These are phyloP conservation scores for Cephalopachus bancanus DNA, from an alignment of 2,797 vertebrate genomes.

Conservation along the genomic window DNA sequence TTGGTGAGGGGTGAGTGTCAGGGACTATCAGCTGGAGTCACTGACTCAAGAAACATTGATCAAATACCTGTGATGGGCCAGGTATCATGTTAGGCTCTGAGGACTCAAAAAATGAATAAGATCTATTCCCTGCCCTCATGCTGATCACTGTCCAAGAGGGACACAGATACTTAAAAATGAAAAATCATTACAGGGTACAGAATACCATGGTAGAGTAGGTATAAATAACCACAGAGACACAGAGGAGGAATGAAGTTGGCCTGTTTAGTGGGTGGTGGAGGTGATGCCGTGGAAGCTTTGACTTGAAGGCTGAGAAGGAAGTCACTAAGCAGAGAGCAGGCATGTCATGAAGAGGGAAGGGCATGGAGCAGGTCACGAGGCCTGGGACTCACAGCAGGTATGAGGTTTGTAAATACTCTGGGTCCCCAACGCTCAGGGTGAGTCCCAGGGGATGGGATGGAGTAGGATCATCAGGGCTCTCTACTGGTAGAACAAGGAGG, in stretches of 20 bases:
- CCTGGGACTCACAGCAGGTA: rapidly evolving
- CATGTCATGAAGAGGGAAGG: neutral
- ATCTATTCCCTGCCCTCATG: neutral
- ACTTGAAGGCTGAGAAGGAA: neutral
- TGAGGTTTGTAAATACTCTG: neutral
- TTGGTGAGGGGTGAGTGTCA: neutral
- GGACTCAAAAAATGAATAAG: neutral
- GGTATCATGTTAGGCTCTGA: neutral
- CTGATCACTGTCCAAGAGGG: neutral
- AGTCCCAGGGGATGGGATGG: rapidly evolving
- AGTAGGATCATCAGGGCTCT: neutral
- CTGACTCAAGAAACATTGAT: neutral
- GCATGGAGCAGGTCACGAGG: neutral
- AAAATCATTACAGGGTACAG: neutral
- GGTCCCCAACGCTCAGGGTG: neutral
- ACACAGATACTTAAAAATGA: neutral
- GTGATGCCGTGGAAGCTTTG: neutral
- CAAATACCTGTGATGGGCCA: neutral
- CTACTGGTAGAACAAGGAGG: neutral
- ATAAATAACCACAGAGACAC: neutral
- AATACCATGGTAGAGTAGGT: neutral
- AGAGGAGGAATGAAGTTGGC: neutral
- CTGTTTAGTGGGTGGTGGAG: neutral
- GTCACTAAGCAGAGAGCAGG: neutral
- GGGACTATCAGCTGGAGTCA: neutral